Evolutionary conservation across 2,888 invertebrate species (phyloP), one percentile per base, ranked within the genome.

Genomic region (Leptinotarsa juncta): DNA sequence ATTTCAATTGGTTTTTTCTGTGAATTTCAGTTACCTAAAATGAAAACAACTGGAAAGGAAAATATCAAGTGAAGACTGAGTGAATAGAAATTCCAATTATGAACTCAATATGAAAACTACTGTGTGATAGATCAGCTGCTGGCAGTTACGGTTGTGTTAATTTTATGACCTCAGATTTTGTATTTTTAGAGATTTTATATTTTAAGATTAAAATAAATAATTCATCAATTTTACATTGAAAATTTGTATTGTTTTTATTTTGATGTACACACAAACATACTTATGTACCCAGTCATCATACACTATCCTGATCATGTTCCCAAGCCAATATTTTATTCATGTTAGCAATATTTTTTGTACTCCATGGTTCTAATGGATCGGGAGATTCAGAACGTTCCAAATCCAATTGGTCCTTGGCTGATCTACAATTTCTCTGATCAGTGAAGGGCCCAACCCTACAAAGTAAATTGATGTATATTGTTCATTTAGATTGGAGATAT

Each of bases 301-400:
- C 87, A 83, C 89, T 90, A 81, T 90, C 89, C 80, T 89, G 88
- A 78, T 89, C 88, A 79, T 90, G 88, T 84, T 91, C 90, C 92
- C 91, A 92, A 50, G 92, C 92, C 78, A 93, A 89, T 83, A 94
- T 91, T 81, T 91, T 91, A 87, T 93, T 94, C 89, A 94, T 94
- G 86, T 92, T 92, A 75, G 92, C 90, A 80, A 94, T 91, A 80
- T 90, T 91, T 79, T 91, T 90, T 60, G 92, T 93, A 86, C 93
- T 94, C 94, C 94, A 94, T 0, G 94, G 92, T 83, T 94, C 93
- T 76, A 94, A 86, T 5, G 93, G 93, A 88, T 93, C 93, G 4
- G 91, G 90, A 10, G 90, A 90, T 69, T 88, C 86, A 10, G 82
- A 78, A 65, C 80, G 82, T 42, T 86, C 85, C 0, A 85, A 84